Percentiles rank a stretch among this genome's conserved stretches.
These are phyloP conservation scores for Sebastes vulpes DNA, from an alignment of 2,797 vertebrate species.

Conservation along the genomic window DNA sequence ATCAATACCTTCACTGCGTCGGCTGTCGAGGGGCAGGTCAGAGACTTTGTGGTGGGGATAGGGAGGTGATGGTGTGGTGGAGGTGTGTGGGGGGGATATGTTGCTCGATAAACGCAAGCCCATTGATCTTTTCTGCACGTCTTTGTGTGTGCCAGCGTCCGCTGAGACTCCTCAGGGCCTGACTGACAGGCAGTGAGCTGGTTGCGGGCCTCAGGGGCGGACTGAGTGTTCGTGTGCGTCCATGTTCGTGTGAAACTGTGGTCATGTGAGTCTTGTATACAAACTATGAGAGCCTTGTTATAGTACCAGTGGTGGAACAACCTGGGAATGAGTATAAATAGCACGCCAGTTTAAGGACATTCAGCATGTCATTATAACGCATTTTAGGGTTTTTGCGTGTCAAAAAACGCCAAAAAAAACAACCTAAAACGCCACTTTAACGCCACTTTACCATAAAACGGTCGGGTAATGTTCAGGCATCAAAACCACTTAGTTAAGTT, in stretches of 20 bases:
- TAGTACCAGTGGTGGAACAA: neutral
- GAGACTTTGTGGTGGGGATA: constrained; percentile 20
- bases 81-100: constrained; percentile 1
- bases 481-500: no score
- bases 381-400: neutral
- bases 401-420: neutral
- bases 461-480: neutral
- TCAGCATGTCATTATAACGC: neutral
- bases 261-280: neutral
- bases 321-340: neutral
- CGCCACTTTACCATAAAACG: neutral
- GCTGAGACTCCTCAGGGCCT: constrained; percentile 38
- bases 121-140: constrained; percentile 61
- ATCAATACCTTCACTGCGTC: constrained; percentile 63
- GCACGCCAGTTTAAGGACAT: neutral
- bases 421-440: neutral
- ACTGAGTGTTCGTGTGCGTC: neutral
- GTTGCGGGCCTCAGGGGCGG: constrained; percentile 1
- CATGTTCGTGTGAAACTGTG: neutral
- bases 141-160: constrained; percentile 27
- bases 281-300: neutral
- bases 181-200: constrained; percentile 57
- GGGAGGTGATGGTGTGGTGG: neutral
- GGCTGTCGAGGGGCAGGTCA: constrained; percentile 42
- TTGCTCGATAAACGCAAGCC: constrained; percentile 52